Percentiles rank a stretch among this genome's conserved stretches.
phyloP scores from a whole-genome alignment of 2,113 vertebrate species.

The Otolemur garnettii region DNA sequence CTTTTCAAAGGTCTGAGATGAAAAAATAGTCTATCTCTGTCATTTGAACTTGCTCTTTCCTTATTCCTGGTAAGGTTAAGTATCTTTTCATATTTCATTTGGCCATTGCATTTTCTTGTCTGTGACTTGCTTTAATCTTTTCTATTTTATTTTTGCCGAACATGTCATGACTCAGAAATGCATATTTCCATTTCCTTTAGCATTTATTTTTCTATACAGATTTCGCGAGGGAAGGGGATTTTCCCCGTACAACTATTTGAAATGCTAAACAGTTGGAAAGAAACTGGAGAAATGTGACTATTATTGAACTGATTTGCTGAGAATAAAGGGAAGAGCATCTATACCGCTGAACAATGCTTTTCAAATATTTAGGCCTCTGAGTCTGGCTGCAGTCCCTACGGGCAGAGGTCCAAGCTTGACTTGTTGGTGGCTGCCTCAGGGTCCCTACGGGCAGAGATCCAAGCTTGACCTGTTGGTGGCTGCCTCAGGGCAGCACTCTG shows the following conservation, averaged over 20 bases:
- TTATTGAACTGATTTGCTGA: background rate
- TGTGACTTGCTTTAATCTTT: background rate
- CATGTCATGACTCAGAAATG: background rate
- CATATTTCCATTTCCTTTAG: constrained; percentile 18
- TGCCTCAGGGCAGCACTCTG: background rate
- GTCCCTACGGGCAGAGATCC: background rate
- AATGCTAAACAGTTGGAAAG: background rate
- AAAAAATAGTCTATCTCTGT: background rate
- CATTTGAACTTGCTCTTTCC: background rate
- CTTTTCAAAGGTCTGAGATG: background rate
- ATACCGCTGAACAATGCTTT: background rate
- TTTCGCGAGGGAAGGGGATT: background rate
- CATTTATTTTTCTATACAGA: background rate
- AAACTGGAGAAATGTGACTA: background rate
- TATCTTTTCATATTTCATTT: constrained; percentile 29
- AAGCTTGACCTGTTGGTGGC: background rate
- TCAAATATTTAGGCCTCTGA: background rate
- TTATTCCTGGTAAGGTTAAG: background rate
- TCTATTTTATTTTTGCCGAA: constrained; percentile 43
- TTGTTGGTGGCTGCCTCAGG: background rate
- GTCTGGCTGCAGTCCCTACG: background rate
- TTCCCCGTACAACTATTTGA: background rate
- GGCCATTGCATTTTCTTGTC: background rate
- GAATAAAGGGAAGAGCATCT: background rate
- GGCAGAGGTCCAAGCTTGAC: background rate